These are phyloP conservation scores for Gerris lacustris DNA, from an alignment of 2,888 invertebrate genomes.

Conservation along the genomic window DNA sequence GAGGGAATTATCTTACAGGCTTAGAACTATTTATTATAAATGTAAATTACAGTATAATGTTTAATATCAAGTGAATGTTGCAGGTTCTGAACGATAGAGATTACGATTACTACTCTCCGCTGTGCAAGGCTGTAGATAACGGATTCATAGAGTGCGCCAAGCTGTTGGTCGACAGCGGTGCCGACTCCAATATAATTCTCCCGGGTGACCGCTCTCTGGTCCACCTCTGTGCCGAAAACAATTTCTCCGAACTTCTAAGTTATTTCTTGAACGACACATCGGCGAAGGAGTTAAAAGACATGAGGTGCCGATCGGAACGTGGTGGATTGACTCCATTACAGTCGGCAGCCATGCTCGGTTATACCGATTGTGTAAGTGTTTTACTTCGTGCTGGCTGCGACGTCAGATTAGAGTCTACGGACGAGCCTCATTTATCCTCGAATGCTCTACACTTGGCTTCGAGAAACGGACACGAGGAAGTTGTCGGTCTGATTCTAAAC, in stretches of 20 bases:
- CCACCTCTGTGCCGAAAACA: conserved; percentile 48
- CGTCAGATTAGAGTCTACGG: conserved; percentile 39
- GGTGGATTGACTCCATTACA: conserved; percentile 44
- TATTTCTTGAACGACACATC: conserved; percentile 36
- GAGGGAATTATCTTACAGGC: too few relatives aligned
- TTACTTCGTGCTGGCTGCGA: conserved; percentile 41
- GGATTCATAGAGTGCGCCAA: conserved; percentile 41
- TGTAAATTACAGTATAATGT: neutral
- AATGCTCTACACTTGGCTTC: conserved; percentile 33
- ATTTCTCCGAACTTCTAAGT: conserved; percentile 44
- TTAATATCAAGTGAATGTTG: too few relatives aligned
- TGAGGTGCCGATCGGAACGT: conserved; percentile 25
- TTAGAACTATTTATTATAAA: too few relatives aligned
- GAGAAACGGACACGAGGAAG: conserved; percentile 27
- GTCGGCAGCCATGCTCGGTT: conserved; percentile 45
- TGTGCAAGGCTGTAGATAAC: conserved; percentile 46
- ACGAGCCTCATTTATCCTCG: conserved; percentile 36
- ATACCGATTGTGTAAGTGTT: conserved; percentile 39
- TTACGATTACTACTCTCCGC: conserved; percentile 39
- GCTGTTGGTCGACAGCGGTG: conserved; percentile 40
- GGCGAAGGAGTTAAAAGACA: conserved; percentile 34
- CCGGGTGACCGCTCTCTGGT: conserved; percentile 44
- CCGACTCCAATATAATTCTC: conserved; percentile 40
- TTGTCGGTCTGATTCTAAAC: conserved; percentile 28
- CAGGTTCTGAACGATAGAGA: conserved; percentile 28